These are phyloP conservation scores for Tyto alba DNA, from an alignment of 2,113 vertebrate species.

Conservation along the genomic window DNA sequence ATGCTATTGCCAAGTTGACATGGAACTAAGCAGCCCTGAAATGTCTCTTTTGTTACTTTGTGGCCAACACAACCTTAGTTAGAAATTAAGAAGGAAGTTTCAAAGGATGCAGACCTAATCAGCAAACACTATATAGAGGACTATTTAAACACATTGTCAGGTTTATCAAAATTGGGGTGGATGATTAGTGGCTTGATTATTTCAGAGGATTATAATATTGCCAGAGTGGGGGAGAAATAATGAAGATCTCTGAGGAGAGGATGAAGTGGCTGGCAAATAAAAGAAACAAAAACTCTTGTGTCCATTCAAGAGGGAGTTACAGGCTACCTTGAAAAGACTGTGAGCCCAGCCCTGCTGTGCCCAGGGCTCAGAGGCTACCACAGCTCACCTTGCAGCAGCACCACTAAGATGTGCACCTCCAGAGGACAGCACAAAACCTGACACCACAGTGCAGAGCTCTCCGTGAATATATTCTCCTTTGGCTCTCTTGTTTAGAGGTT, in stretches of 20 bases:
- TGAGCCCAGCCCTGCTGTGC: not conserved
- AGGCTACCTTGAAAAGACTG: not conserved
- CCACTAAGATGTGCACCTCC: not conserved
- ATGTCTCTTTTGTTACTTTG: not conserved
- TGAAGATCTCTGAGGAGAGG: not conserved
- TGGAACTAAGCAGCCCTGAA: not conserved
- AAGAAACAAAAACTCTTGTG: not conserved
- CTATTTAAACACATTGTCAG: not conserved
- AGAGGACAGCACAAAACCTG: not conserved
- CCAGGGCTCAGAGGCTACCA: not conserved
- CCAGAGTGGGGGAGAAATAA: not conserved
- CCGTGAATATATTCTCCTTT: not conserved
- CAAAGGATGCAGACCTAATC: not conserved
- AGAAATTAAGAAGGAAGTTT: not conserved
- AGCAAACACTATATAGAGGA: not conserved
- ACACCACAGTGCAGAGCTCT: not conserved
- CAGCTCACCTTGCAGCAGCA: not conserved
- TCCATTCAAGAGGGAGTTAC: not conserved
- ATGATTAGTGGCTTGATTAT: not conserved
- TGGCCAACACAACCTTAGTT: not conserved
- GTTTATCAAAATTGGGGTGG: not conserved
- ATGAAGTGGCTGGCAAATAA: not conserved
- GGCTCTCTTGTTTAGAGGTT: not conserved
- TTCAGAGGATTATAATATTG: not conserved
- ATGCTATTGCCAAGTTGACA: not conserved